Percentiles rank a stretch among this genome's conserved stretches.
Conservation (phyloP, 2,113 vertebrate genomes). For the Tyrannus savana region DNA sequence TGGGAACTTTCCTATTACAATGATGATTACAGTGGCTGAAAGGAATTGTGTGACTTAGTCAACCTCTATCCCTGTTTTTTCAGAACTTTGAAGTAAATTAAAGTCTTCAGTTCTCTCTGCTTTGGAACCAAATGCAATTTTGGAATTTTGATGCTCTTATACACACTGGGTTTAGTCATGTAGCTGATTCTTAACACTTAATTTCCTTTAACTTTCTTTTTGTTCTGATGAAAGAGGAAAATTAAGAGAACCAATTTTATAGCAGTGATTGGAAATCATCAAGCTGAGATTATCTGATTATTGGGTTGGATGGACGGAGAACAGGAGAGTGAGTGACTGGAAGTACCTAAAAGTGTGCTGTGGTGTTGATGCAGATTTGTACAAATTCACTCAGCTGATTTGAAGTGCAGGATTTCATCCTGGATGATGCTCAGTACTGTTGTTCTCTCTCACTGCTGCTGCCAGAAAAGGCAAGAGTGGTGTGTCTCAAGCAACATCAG, state of each 20-base stretch:
- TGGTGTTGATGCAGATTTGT: not conserved
- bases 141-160: not conserved
- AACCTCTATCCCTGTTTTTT: not conserved
- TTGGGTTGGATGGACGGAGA: not conserved
- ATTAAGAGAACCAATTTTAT: not conserved
- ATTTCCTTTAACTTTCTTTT: not conserved
- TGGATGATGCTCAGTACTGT: not conserved
- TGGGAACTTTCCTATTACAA: not conserved
- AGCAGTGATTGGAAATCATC: not conserved
- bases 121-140: not conserved
- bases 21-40: not conserved
- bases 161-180: not conserved
- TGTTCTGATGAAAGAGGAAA: not conserved
- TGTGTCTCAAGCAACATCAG: not conserved
- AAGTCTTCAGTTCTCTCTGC: not conserved
- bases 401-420: not conserved
- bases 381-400: not conserved
- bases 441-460: not conserved
- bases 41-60: not conserved
- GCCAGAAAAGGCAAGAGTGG: not conserved
- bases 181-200: not conserved
- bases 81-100: not conserved
- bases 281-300: fast-evolving
- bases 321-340: not conserved
- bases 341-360: not conserved